phyloP scores from a whole-genome alignment of 2,888 invertebrate species.

The Troglohyphantes excavatus region DNA sequence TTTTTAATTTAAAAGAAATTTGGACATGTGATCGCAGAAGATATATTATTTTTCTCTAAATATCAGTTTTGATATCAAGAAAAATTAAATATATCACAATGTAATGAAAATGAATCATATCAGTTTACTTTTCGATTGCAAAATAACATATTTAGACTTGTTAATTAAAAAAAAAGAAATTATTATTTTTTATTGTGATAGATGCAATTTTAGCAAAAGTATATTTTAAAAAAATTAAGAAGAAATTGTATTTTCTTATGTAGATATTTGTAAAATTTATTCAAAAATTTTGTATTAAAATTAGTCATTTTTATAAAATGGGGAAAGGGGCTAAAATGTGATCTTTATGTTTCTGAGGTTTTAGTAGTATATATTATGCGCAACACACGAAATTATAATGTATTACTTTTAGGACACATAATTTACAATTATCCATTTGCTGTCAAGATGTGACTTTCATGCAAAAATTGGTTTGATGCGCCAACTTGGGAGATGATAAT shows the following conservation, averaged over 20 bases:
- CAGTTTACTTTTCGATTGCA: neutral
- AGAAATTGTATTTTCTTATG: conserved; percentile 18
- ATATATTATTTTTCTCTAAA: no score
- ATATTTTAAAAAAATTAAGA: neutral
- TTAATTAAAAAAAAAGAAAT: neutral
- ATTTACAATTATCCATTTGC: no score
- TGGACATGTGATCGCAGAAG: no score
- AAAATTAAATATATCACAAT: neutral
- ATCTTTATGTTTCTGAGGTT: no score
- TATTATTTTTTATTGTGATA: neutral
- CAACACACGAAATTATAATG: no score
- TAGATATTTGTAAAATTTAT: conserved; percentile 11
- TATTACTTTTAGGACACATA: no score
- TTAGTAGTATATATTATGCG: no score
- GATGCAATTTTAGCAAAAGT: neutral
- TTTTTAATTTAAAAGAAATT: no score
- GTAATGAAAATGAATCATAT: neutral
- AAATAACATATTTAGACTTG: neutral
- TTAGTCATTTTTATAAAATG: neutral
- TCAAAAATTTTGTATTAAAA: neutral
- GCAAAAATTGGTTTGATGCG: no score
- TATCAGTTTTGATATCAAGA: neutral
- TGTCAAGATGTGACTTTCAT: no score
- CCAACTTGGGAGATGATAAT: no score
- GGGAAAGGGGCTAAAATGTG: no score